These are phyloP conservation scores for Ypsolopha scabrella DNA, from an alignment of 2,888 invertebrate genomes.

Conservation along the genomic window DNA sequence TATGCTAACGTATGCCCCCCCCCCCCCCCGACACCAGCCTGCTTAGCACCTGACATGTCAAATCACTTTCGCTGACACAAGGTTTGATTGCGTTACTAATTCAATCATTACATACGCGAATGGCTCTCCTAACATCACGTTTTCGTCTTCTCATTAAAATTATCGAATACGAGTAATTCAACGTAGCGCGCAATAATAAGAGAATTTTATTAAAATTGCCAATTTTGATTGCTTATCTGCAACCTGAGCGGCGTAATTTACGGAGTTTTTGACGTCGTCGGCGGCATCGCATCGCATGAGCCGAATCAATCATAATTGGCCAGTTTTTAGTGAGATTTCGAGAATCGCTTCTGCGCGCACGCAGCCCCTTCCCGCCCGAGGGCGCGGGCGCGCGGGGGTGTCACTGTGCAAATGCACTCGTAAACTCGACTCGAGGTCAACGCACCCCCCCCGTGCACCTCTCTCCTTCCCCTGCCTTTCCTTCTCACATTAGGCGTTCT, in stretches of 20 bases:
- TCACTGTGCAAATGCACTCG: conserved; percentile 68
- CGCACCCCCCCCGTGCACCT: conserved; percentile 37
- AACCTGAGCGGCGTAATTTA: conserved; percentile 1
- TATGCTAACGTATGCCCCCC: no score
- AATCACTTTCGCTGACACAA: no score
- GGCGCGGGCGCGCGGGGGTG: conserved; percentile 33
- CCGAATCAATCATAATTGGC: conserved; percentile 60
- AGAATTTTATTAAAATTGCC: neutral
- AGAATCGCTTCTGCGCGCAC: neutral
- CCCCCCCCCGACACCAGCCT: no score
- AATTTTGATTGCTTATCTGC: neutral
- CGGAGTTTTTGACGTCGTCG: neutral
- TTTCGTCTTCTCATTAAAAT: no score
- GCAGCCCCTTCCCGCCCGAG: conserved; percentile 6
- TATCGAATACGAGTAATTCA: neutral
- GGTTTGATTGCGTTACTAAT: no score
- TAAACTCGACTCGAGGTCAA: conserved; percentile 58
- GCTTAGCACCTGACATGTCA: no score
- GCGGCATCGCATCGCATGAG: neutral
- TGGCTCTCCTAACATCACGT: no score
- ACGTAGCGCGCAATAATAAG: neutral
- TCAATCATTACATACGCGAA: no score
- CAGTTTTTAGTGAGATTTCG: conserved; percentile 19
- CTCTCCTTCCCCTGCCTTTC: conserved; percentile 10
- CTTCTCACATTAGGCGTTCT: no score